A percentile compares a stretch with the other conserved stretches of the same genome.
These are phyloP conservation scores for Andrena haemorrhoa DNA, from an alignment of 2,888 invertebrate genomes.

Conservation along the genomic window DNA sequence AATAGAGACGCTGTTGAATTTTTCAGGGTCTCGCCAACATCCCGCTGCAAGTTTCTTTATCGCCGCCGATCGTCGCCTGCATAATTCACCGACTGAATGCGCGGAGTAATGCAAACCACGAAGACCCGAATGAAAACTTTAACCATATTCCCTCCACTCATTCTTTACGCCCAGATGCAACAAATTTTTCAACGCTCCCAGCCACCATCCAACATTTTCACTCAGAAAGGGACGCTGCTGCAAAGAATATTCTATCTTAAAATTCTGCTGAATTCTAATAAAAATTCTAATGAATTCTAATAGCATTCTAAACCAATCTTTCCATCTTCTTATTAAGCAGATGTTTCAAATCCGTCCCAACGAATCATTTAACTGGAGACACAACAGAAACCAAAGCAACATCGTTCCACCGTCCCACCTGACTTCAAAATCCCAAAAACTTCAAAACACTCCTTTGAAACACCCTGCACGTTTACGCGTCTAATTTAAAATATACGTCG, in stretches of 20 bases:
- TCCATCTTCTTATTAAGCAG: no score
- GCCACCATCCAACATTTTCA: no score
- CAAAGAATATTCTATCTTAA: no score
- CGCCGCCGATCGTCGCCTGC: not conserved
- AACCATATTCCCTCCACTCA: not conserved
- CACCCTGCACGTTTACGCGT: not conserved
- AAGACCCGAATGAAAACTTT: not conserved
- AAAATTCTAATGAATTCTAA: no score
- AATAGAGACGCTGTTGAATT: slow-evolving; percentile 33
- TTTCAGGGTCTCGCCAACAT: slow-evolving; percentile 24
- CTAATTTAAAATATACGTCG: not conserved
- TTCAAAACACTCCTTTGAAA: not conserved
- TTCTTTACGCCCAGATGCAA: not conserved
- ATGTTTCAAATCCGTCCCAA: no score
- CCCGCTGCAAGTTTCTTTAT: not conserved
- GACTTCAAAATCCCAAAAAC: not conserved
- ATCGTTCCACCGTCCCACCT: not conserved
- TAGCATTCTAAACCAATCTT: no score
- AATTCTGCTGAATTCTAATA: no score
- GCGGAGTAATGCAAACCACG: not conserved
- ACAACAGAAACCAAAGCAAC: no score
- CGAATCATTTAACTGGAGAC: no score
- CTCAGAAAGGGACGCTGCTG: no score
- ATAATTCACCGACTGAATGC: slow-evolving; percentile 18
- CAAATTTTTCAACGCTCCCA: not conserved